A percentile compares a stretch with the other conserved stretches of the same genome.
Conservation (phyloP, 2,888 invertebrate genomes). For the Mimachlamys varia region DNA sequence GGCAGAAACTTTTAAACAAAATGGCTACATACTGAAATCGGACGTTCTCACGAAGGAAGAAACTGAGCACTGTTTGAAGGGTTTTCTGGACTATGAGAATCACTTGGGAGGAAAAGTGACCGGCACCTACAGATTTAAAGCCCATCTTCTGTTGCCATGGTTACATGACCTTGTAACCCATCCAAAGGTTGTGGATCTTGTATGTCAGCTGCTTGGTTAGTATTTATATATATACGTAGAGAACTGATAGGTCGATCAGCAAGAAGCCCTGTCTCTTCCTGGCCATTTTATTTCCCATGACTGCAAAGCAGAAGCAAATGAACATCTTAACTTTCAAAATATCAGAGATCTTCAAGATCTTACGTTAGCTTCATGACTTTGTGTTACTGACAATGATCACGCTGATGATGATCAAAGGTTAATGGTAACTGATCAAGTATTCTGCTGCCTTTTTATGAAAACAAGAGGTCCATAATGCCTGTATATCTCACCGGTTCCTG, state of each 20-base stretch:
- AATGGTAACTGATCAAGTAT: not conserved
- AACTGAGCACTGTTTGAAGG: slow-evolving; percentile 49
- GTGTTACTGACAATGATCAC: too few relatives aligned
- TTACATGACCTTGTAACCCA: slow-evolving; percentile 57
- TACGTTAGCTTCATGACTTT: too few relatives aligned
- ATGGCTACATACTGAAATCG: slow-evolving; percentile 52
- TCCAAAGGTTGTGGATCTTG: slow-evolving; percentile 56
- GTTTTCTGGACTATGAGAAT: slow-evolving; percentile 54
- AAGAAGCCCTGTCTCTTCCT: too few relatives aligned
- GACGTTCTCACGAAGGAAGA: slow-evolving; percentile 55
- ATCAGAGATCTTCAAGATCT: too few relatives aligned
- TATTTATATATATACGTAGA: not conserved
- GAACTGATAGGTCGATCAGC: too few relatives aligned
- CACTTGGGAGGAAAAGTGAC: slow-evolving; percentile 57
- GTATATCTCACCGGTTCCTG: too few relatives aligned
- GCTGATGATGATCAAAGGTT: too few relatives aligned
- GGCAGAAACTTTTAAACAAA: slow-evolving; percentile 45
- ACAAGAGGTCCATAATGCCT: too few relatives aligned
- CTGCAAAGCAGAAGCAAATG: too few relatives aligned
- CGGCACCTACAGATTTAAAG: slow-evolving; percentile 55
- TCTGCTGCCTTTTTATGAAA: too few relatives aligned
- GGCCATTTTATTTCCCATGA: too few relatives aligned
- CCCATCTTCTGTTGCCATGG: slow-evolving; percentile 58
- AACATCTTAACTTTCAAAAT: not conserved
- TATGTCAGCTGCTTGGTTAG: slow-evolving; percentile 56